These are phyloP conservation scores for Ornithorhynchus anatinus DNA, from an alignment of 2,113 vertebrate genomes.

Conservation along the genomic window DNA sequence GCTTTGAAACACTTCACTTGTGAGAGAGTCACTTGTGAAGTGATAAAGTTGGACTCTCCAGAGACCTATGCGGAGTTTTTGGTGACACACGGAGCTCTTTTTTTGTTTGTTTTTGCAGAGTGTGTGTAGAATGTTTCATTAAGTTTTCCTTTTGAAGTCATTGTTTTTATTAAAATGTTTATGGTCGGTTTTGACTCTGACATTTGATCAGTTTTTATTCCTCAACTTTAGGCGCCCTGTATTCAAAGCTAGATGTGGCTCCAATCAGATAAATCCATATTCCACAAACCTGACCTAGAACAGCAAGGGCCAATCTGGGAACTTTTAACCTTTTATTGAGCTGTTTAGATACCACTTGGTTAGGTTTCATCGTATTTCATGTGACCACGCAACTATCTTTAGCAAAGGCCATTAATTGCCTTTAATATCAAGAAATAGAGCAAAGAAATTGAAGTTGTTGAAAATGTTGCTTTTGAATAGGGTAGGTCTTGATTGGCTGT, in stretches of 20 bases:
- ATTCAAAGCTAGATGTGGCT: background rate
- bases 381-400: background rate
- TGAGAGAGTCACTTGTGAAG: background rate
- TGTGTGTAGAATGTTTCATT: background rate
- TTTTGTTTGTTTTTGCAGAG: background rate
- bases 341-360: background rate
- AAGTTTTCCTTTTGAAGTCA: background rate
- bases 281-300: background rate
- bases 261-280: background rate
- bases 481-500: background rate
- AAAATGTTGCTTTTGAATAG: background rate
- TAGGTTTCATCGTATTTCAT: background rate
- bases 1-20: constrained; percentile 15
- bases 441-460: too few species aligned
- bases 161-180: background rate
- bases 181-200: too few species aligned
- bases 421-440: background rate
- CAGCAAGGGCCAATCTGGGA: background rate
- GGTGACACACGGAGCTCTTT: too few species aligned
- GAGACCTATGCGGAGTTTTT: too few species aligned
- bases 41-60: background rate
- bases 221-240: background rate
- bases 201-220: background rate
- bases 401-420: background rate
- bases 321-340: too few species aligned